Evolutionary conservation across 2,888 invertebrate species (phyloP), one percentile per base, ranked within the genome.

Genomic region (Pterostichus niger): DNA sequence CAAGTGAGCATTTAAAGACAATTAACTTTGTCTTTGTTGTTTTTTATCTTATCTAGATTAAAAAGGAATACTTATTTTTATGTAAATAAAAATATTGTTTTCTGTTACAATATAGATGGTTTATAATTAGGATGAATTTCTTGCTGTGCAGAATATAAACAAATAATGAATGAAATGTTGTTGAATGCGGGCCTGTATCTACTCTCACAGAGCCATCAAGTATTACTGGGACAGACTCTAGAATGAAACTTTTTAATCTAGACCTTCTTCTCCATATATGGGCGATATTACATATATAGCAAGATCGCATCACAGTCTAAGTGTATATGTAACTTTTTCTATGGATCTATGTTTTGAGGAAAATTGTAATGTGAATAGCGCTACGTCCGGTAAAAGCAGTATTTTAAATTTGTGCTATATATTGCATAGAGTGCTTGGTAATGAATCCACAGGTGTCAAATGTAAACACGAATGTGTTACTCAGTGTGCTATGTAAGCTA

Each of bases 241-340:
- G 73, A 46, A 64, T 31, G 75, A 75, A 75, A 75, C 75, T 75
- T 75, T 75, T 75, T 31, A 75, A 52, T 75, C 31, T 49, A 75
- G 75, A 75, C 75, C 75, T 75, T 75, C 24, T 75, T 75, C 24
- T 17, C 49, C 52, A 52, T 75, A 75, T 31, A 52, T 6, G 52
- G 49, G 6, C 6, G 33, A 24, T 75, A 75, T 52, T 75, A 75
- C 75, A 75, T 75, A 75, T 75, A 75, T 75, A 75, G 75, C 6
- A 31, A 10, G 11, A 17, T 15, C 56, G 17, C 24, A 56, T 68
- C n/a, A 64, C 11, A 64, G 24, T 64, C 33, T 64, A 64, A 56
- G 40, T 44, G 15, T n/a, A 40, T 31, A n/a, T 49, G 46, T 73
- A 46, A 46, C 15, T 17, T 73, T 13, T 73, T 73, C 6, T n/a